Evolutionary conservation across 2,888 invertebrate genomes (phyloP).

Genomic region (Argyresthia goedartella): DNA sequence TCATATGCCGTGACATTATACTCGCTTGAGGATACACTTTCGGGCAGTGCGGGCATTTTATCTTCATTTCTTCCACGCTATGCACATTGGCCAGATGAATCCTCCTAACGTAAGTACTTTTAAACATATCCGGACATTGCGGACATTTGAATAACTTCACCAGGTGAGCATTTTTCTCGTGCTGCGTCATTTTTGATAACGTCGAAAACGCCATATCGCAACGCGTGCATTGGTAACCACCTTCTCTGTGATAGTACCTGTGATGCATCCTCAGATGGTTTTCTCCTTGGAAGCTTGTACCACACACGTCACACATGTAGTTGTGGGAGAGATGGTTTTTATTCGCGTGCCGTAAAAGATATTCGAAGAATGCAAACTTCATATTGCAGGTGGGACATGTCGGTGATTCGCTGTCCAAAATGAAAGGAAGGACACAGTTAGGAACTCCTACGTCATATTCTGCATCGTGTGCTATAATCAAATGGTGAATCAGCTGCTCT

Average conservation of each 20-base stretch:
- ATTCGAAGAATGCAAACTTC: constrained; percentile 58
- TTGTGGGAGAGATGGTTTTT: constrained; percentile 57
- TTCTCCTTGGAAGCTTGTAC: constrained; percentile 60
- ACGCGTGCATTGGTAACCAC: constrained; percentile 49
- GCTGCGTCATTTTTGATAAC: constrained; percentile 51
- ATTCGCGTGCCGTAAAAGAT: constrained; percentile 51
- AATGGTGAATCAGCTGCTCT: constrained; percentile 53
- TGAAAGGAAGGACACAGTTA: constrained; percentile 55
- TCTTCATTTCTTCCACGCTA: constrained; percentile 52
- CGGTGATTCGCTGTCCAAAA: constrained; percentile 45
- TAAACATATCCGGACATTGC: constrained; percentile 53
- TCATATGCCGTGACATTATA: constrained; percentile 72
- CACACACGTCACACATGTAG: constrained; percentile 59
- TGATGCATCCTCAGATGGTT: constrained; percentile 61
- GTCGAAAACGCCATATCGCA: constrained; percentile 63
- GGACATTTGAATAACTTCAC: constrained; percentile 48
- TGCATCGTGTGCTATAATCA: constrained; percentile 57
- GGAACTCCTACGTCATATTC: constrained; percentile 54
- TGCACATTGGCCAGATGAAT: constrained; percentile 54
- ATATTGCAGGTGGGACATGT: constrained; percentile 53
- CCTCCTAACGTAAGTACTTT: constrained; percentile 55
- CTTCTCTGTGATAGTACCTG: constrained; percentile 54
- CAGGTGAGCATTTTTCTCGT: constrained; percentile 54
- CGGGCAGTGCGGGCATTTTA: constrained; percentile 59
- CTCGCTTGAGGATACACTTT: constrained; percentile 65